Evolutionary conservation across 2,797 vertebrate genomes (phyloP).

Genomic region (Sphaeramia orbicularis): DNA sequence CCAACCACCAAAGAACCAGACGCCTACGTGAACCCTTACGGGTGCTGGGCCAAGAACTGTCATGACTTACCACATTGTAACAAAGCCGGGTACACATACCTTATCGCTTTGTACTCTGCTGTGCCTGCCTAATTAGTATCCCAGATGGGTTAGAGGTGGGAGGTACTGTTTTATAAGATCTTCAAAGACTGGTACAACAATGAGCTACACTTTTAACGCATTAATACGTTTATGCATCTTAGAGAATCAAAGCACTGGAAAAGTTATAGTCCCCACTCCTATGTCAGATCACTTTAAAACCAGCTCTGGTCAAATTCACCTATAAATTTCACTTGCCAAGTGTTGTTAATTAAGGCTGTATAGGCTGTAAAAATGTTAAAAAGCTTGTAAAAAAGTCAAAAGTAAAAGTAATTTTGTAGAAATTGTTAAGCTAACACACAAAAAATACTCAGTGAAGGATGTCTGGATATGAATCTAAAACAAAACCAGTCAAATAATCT

Average conservation of each 20-base stretch:
- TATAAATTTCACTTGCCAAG: conserved; percentile 24
- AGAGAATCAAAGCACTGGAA: conserved; percentile 44
- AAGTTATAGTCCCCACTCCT: conserved; percentile 8
- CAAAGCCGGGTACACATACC: conserved; percentile 23
- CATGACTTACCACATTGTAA: conserved; percentile 1
- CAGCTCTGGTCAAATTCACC: conserved; percentile 24
- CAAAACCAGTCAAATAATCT: conserved; percentile 37
- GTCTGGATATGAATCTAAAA: conserved; percentile 68
- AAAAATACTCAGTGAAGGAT: conserved; percentile 52
- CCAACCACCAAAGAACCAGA: neutral
- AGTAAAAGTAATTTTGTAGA: conserved; percentile 35
- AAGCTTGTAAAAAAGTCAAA: conserved; percentile 37
- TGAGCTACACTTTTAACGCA: conserved; percentile 38
- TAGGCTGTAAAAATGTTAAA: conserved; percentile 37
- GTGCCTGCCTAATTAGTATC: conserved; percentile 71
- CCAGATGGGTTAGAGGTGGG: conserved; percentile 62
- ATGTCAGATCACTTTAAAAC: conserved; percentile 20
- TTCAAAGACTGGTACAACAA: conserved; percentile 71
- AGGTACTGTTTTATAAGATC: conserved; percentile 73
- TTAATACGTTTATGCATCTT: conserved; percentile 43
- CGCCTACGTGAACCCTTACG: neutral
- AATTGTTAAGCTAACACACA: conserved; percentile 40
- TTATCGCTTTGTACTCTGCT: conserved; percentile 53
- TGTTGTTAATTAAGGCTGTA: conserved; percentile 32
- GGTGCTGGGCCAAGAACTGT: neutral